Conservation (phyloP, 1,140 invertebrate genomes). For the Conus ventricosus region DNA sequence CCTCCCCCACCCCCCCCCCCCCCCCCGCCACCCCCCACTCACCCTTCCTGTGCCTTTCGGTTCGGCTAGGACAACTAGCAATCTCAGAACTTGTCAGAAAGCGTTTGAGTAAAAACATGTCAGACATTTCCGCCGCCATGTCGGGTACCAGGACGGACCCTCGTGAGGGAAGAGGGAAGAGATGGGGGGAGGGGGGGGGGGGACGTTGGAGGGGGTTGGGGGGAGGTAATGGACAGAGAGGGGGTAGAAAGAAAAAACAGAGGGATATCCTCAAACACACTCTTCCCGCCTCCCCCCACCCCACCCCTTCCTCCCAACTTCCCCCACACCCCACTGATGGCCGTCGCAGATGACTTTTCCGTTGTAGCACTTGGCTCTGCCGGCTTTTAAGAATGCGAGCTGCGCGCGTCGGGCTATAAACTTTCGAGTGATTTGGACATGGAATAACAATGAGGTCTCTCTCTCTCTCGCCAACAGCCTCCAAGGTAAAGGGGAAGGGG, state of each 20-base stretch:
- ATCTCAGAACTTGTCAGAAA: too few species aligned
- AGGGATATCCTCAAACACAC: neutral
- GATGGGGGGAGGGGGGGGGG: neutral
- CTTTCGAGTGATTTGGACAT: neutral
- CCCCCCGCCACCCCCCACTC: too few species aligned
- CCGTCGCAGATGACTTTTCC: too few species aligned
- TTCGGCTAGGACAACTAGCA: too few species aligned
- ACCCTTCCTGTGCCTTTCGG: too few species aligned
- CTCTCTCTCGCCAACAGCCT: neutral
- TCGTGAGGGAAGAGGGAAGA: neutral
- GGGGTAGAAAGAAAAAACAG: neutral
- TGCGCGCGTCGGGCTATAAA: neutral
- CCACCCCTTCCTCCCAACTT: neutral
- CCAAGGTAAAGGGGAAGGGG: neutral
- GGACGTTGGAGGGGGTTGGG: neutral
- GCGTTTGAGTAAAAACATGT: too few species aligned
- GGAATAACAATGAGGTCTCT: neutral
- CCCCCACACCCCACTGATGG: neutral
- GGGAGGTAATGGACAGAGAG: neutral
- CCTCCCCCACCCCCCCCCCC: too few species aligned
- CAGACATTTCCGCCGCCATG: too few species aligned
- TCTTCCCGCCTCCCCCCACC: neutral
- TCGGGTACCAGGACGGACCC: too few species aligned
- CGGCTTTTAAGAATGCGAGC: neutral
- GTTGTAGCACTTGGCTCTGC: too few species aligned